phyloP scores from a whole-genome alignment of 2,888 invertebrate genomes.

The Scaptomyza tumidula region DNA sequence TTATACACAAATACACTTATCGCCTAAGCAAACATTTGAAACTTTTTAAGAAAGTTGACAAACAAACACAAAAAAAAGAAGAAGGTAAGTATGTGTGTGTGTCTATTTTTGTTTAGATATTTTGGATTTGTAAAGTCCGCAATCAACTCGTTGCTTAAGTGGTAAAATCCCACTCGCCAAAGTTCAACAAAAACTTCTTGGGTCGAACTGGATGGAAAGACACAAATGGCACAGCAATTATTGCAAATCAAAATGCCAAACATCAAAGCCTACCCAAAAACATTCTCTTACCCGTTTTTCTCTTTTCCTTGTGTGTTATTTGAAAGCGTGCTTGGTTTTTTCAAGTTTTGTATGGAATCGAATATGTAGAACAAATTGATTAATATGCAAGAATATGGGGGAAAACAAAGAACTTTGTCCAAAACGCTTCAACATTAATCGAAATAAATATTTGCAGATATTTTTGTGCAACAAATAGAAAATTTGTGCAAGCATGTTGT shows the following conservation, averaged over 20 bases:
- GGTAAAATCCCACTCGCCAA: constrained; percentile 34
- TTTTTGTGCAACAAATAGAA: background rate
- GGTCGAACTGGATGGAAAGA: constrained; percentile 8
- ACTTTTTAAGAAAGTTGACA: constrained; percentile 33
- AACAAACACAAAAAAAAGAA: constrained; percentile 8
- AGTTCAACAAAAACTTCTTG: constrained; percentile 39
- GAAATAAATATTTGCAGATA: background rate
- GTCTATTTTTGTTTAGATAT: constrained; percentile 4
- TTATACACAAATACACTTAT: constrained; percentile 4
- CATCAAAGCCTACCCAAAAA: constrained; percentile 16
- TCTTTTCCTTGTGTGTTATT: too few species aligned
- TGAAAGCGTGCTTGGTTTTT: background rate
- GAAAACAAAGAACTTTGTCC: too few species aligned
- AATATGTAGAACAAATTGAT: too few species aligned
- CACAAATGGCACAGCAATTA: constrained; percentile 25
- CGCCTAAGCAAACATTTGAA: constrained; percentile 25
- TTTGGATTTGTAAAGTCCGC: constrained; percentile 22
- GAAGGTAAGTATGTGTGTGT: background rate
- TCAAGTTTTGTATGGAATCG: background rate
- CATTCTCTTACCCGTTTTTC: background rate
- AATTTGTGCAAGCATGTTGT: background rate
- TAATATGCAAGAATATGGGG: too few species aligned
- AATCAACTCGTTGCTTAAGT: constrained; percentile 28
- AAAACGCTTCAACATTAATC: too few species aligned
- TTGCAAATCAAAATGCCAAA: constrained; percentile 24